Evolutionary conservation across 1,140 invertebrate genomes (phyloP).

Genomic region (Drosophila repleta): DNA sequence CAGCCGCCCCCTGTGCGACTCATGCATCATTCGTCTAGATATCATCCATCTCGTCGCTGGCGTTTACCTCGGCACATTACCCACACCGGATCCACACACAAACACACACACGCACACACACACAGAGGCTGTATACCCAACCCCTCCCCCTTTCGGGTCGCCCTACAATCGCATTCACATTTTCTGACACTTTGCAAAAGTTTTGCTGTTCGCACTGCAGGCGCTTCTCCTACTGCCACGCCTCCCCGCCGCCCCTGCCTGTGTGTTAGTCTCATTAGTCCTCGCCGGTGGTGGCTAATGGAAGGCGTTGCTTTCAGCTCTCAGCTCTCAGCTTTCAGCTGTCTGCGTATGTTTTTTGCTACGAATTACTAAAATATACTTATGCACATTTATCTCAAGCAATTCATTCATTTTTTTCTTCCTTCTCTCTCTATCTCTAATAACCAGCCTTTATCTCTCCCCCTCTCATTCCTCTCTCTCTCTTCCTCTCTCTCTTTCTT

Average conservation of each 20-base stretch:
- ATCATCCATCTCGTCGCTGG: slow-evolving; percentile 77
- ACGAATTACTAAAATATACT: slow-evolving; percentile 44
- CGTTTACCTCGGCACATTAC: slow-evolving; percentile 75
- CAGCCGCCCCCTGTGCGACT: slow-evolving; percentile 63
- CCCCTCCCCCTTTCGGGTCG: background rate
- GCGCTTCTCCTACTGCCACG: slow-evolving; percentile 41
- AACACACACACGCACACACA: slow-evolving; percentile 4
- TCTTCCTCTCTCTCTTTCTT: background rate
- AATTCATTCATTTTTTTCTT: slow-evolving; percentile 7
- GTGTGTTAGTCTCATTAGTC: slow-evolving; percentile 60
- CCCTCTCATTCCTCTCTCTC: background rate
- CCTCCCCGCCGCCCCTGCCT: background rate
- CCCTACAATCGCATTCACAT: slow-evolving; percentile 55
- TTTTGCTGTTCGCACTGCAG: slow-evolving; percentile 66
- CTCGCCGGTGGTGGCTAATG: slow-evolving; percentile 48
- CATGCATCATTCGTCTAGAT: slow-evolving; percentile 82
- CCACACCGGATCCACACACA: slow-evolving; percentile 37
- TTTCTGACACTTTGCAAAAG: slow-evolving; percentile 68
- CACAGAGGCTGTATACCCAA: slow-evolving; percentile 4
- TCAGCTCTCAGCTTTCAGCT: slow-evolving; percentile 46
- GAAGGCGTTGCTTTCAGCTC: slow-evolving; percentile 54
- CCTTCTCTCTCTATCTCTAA: background rate
- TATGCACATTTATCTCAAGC: slow-evolving; percentile 39
- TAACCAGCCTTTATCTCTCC: background rate
- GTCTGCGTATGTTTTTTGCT: slow-evolving; percentile 48